Base-by-base conservation (phyloP, 2,113 vertebrate species). In the Cynopterus brachyotis region DNA sequence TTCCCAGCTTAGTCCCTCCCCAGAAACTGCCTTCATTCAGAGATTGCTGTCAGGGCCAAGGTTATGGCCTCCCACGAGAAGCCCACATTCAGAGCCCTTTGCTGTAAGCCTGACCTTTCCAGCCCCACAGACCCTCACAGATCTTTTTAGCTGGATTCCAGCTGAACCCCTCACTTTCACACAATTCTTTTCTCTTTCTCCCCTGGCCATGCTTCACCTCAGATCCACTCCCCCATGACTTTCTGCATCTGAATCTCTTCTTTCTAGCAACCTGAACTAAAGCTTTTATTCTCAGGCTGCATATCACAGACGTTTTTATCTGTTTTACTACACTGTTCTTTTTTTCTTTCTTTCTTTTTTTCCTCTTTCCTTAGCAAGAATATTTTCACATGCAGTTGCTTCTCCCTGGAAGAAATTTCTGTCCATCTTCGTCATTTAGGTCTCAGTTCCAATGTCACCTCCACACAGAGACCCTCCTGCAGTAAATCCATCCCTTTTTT, bases 161-260 rank as follows among this genome's bases (percentile, higher is more conserved):
- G 12, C 22, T 42, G 24, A 35, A 2, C 28, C 20, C 3, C 6
- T 45, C 6, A 5, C 17, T 47, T 55, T 0, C 15, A 11, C 0
- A 13, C 1, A 91, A 20, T 40, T 45, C 5, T 12, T 11, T 84
- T 3, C 7, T 30, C 72, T 69, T 17, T 28, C 1, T 57, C 40
- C 35, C 37, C 6, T 1, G 9, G 6, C 5, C 19, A 2, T 40
- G 0, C 4, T 9, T 3, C n/a, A 17, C 19, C 10, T 84, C 28
- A 67, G 9, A n/a, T 53, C 32, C 79, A 3, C 10, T 78, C n/a
- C 30, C 32, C 30, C 60, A 0, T 3, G 40, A 69, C 10, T 57
- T 4, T 5, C 45, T 20, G 5, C 22, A 50, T 70, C 64, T 1
- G 20, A 30, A 35, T 53, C 17, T 76, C 37, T 40, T 4, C 62